Base-by-base conservation (phyloP, 2,888 invertebrate species). In the Laothoe populi region DNA sequence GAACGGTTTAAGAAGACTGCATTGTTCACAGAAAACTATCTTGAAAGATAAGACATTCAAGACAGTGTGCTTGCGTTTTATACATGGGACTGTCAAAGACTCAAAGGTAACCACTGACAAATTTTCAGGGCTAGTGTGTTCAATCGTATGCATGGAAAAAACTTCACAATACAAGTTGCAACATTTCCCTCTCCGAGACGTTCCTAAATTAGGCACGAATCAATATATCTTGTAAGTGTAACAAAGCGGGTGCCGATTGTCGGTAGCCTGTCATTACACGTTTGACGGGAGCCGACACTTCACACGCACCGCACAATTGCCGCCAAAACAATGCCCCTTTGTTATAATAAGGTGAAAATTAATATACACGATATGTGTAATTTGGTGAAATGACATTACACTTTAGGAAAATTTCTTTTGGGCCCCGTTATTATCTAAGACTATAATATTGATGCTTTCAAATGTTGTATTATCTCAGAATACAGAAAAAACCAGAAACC, bases 291-390 rank as follows among this genome's bases (percentile, higher is more conserved):
- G 57, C 66, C 64, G 19, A 10, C 45, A 19, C 53, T 53, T 53
- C 53, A 53, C 53, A 53, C 53, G 49, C 31, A 46, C 60, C 38
- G 38, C 38, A 81, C 84, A 82, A 79, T 77, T 72, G 73, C 59
- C 65, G 63, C 40, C 68, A 64, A 74, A 74, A 74, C 73, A 74
- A 68, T 68, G 65, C 60, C 63, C 19, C 59, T 67, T 67, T 40
- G 57, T 42, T 58, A 59, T 49, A 42, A 31, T 53, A 58, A 63
- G 45, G 49, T 57, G 40, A 63, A 63, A 69, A 63, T 64, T 65
- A 68, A 58, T 19, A 66, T 59, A 69, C 62, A 66, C 59, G 63
- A 59, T 59, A 48, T 48, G 46, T 58, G 60, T 63, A 44, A 60
- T 60, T 60, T 60, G 49, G 42, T 60, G 24, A 49, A 60, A 60